Conservation (phyloP, 92 coral and sea anemone genomes). For the Galaxea fascicularis region DNA sequence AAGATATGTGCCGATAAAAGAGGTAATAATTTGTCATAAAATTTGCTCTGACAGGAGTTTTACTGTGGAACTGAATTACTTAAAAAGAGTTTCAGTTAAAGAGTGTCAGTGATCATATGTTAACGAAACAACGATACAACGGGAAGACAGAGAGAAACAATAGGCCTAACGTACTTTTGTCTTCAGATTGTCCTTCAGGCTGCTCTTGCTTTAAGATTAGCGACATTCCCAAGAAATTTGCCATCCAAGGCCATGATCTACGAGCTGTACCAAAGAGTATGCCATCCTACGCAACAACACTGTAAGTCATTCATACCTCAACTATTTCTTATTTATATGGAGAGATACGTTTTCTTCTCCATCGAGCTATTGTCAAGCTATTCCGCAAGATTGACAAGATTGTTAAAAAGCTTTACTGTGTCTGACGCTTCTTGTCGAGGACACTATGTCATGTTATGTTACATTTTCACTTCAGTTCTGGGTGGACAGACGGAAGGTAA, state of each 20-base stretch:
- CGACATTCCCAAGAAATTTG: constrained; percentile 6
- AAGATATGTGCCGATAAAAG: constrained; percentile 26
- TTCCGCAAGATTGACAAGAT: no score
- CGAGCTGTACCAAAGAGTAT: constrained; percentile 38
- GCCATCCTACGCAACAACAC: constrained; percentile 43
- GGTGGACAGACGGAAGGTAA: no score
- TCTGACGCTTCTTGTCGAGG: no score
- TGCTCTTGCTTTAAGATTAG: constrained; percentile 42
- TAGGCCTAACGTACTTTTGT: not conserved
- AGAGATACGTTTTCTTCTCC: not conserved
- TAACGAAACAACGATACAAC: no score
- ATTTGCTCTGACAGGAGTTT: not conserved
- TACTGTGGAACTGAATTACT: no score
- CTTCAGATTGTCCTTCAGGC: constrained; percentile 59
- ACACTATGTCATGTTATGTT: no score
- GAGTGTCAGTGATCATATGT: no score
- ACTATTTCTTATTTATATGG: not conserved
- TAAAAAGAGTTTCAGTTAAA: no score
- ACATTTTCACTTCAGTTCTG: no score
- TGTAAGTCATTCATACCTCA: constrained; percentile 32
- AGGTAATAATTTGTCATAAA: not conserved
- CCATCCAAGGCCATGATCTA: constrained; percentile 22
- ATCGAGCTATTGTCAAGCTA: no score
- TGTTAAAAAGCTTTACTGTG: no score
- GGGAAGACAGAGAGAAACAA: not conserved